Base-by-base conservation (phyloP, 1,140 invertebrate species). In the Nasonia longicornis region DNA sequence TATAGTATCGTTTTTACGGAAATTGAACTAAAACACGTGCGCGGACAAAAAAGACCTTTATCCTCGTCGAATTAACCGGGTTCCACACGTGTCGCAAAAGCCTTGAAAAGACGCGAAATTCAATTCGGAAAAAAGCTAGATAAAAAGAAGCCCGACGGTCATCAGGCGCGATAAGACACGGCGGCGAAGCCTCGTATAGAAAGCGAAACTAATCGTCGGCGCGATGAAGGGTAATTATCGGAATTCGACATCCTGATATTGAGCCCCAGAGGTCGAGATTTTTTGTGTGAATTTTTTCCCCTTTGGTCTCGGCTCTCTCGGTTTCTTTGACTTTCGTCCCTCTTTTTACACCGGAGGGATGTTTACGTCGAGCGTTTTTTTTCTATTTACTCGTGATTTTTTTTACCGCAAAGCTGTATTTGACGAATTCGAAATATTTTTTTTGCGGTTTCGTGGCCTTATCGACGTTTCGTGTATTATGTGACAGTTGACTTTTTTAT, bases 161-260 rank as follows among this genome's bases (percentile, higher is more conserved):
- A 3, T 42, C 38, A 42, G 38, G 31, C 31, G 31, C 58, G 58
- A 64, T 64, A 64, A 64, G 63, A 64, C 63, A 10, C 63, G 6
- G 6, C 20, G 22, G 11, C 63, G 0, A 64, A 26, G 6, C 63
- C 63, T 64, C 63, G n/a, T 64, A 38, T 38, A 42, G 45, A 48
- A 48, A 48, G 26, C 10, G 64, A 29, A 29, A 67, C 14, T 11
- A 67, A 67, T 67, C 64, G 64, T 8, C 22, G 64, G 16, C 26
- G 1, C 35, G 42, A 48, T n/a, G 35, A 52, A 22, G 22, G 45
- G 29, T 75, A 76, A 76, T 76, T 66, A 76, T 76, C 42, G 48
- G 42, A 58, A 66, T 42, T 75, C 16, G 12, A 35, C 52, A 58
- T 20, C 52, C 52, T 12, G 45, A 48, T 48, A 48, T 48, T 48